Conservation (phyloP, 2,888 invertebrate genomes). For the Vandiemenella viatica region DNA sequence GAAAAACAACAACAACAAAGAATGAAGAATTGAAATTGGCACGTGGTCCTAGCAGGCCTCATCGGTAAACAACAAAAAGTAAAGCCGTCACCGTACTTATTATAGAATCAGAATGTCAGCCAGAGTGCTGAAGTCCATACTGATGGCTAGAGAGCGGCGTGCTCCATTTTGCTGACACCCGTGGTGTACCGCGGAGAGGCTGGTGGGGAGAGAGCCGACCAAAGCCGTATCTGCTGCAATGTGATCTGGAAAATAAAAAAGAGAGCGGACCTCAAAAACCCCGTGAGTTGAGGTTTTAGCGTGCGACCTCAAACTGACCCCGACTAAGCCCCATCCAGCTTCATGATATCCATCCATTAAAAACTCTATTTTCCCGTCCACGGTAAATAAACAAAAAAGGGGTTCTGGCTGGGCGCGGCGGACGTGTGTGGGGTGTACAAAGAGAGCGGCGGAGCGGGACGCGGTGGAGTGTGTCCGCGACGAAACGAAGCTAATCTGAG, state of each 20-base stretch:
- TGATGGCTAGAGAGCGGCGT: too few species aligned
- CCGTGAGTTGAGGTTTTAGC: slow-evolving; percentile 18
- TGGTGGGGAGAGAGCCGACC: slow-evolving; percentile 5
- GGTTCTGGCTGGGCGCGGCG: not conserved
- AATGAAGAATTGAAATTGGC: too few species aligned
- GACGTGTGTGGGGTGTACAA: not conserved
- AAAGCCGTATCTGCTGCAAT: not conserved
- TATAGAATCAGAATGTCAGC: too few species aligned
- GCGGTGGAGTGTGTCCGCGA: too few species aligned
- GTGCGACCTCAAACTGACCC: slow-evolving; percentile 18
- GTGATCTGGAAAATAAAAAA: slow-evolving; percentile 22
- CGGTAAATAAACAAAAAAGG: slow-evolving; percentile 1
- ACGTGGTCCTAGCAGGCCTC: too few species aligned
- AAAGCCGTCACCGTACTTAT: too few species aligned
- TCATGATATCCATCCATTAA: slow-evolving; percentile 12
- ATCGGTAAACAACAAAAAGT: too few species aligned
- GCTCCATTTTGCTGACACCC: too few species aligned
- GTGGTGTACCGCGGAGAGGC: too few species aligned
- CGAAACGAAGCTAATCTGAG: too few species aligned
- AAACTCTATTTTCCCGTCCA: slow-evolving; percentile 11
- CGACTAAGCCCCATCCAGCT: slow-evolving; percentile 10
- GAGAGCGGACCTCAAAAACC: slow-evolving; percentile 21
- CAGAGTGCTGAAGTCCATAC: too few species aligned
- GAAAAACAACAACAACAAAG: too few species aligned
- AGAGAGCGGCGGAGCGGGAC: not conserved